phyloP scores from a whole-genome alignment of 2,888 invertebrate species.

The Agonopterix heracliana region DNA sequence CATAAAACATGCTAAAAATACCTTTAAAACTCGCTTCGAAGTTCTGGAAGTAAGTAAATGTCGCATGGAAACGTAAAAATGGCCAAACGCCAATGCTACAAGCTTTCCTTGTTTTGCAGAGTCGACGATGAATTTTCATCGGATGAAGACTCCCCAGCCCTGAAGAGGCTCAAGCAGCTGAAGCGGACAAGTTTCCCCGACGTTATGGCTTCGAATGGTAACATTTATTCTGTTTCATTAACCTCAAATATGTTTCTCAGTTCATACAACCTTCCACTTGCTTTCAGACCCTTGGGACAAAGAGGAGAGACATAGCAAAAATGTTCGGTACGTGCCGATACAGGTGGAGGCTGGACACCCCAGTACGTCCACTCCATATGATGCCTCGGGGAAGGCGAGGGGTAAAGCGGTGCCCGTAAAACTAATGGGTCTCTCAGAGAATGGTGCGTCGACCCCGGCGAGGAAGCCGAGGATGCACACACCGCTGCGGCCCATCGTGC shows the following conservation, averaged over 20 bases:
- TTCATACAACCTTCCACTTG: constrained; percentile 1
- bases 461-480: constrained; percentile 49
- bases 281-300: constrained; percentile 40
- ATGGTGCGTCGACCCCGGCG: constrained; percentile 36
- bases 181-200: constrained; percentile 51
- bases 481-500: constrained; percentile 43
- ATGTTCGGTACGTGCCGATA: constrained; percentile 61
- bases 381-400: constrained; percentile 27
- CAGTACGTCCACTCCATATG: constrained; percentile 65
- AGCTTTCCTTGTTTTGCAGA: constrained; percentile 40
- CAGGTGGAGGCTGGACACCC: constrained; percentile 52
- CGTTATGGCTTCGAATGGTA: constrained; percentile 52
- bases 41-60: constrained; percentile 56
- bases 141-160: constrained; percentile 56
- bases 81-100: not conserved
- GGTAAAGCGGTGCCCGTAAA: constrained; percentile 43
- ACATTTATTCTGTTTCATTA: not conserved
- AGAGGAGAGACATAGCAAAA: constrained; percentile 35
- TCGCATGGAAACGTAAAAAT: constrained; percentile 2
- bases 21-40: constrained; percentile 52
- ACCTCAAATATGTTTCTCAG: not conserved
- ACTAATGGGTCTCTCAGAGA: constrained; percentile 38
- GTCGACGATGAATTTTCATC: constrained; percentile 55
- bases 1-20: constrained; percentile 46
- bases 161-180: constrained; percentile 55